Conservation (phyloP, 1,140 invertebrate species). For the Propsilocerus akamusi region DNA sequence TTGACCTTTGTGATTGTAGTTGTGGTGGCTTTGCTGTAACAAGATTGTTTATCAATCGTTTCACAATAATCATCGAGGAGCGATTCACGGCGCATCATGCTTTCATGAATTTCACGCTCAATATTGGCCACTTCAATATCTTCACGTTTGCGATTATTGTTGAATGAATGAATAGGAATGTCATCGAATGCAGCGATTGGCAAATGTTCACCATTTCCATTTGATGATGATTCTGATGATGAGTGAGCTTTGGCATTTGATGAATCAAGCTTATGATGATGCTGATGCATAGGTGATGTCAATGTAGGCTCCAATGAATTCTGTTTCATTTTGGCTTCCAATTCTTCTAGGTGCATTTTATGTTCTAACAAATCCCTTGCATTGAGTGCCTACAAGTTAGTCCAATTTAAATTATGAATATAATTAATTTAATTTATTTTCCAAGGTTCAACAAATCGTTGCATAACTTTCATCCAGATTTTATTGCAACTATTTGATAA, state of each 20-base stretch:
- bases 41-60: not conserved
- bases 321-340: not conserved
- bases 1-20: not conserved
- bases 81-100: constrained; percentile 19
- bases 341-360: not conserved
- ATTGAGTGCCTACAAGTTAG: not conserved
- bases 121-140: constrained; percentile 9
- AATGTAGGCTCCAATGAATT: not conserved
- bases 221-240: not conserved
- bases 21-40: not conserved
- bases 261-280: constrained; percentile 7
- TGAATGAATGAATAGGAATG: not conserved
- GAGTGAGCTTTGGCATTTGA: not conserved
- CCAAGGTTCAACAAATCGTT: not conserved
- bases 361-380: not conserved
- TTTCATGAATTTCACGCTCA: constrained; percentile 18
- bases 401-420: not conserved
- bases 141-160: not conserved
- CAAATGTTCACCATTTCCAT: not conserved
- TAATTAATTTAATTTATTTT: not conserved
- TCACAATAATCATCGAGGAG: constrained; percentile 19
- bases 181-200: not conserved
- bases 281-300: constrained; percentile 16
- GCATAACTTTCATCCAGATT: too few species aligned
- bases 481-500: not conserved